Conservation (phyloP, 2,113 vertebrate genomes). For the Tympanuchus pallidicinctus region DNA sequence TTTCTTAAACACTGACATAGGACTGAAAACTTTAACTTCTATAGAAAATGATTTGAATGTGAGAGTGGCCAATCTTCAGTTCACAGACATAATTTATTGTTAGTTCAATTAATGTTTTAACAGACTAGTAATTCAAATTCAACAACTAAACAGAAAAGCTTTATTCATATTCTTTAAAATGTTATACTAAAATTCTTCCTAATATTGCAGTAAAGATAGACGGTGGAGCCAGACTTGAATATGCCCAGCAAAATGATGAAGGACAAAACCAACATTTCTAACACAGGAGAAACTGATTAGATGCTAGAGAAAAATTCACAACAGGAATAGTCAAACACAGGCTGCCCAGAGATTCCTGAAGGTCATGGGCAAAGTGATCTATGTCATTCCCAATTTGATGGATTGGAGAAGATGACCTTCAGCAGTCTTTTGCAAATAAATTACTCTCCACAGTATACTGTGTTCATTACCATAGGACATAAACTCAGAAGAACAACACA, state of each 20-base stretch:
- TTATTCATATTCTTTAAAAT: not conserved
- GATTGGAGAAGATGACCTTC: not conserved
- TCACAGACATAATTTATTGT: not conserved
- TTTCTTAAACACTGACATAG: not conserved
- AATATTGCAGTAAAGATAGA: not conserved
- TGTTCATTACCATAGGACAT: not conserved
- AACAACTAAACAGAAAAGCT: accelerated
- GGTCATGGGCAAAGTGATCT: not conserved
- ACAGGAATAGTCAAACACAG: not conserved
- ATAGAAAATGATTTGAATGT: not conserved
- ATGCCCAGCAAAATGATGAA: not conserved
- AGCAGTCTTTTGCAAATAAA: not conserved
- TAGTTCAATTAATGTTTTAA: not conserved
- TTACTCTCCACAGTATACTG: not conserved
- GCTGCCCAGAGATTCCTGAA: not conserved
- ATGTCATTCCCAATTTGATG: not conserved
- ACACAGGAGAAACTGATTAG: not conserved
- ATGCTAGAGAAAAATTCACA: not conserved
- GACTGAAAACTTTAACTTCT: not conserved
- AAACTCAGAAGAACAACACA: not conserved
- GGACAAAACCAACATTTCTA: not conserved
- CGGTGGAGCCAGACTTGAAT: not conserved
- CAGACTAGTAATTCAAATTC: not conserved
- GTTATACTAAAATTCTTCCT: not conserved
- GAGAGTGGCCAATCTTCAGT: not conserved